A percentile compares a stretch with the other conserved stretches of the same genome.
Conservation (phyloP, 2,888 invertebrate genomes). For the Neoscelio sp. region DNA sequence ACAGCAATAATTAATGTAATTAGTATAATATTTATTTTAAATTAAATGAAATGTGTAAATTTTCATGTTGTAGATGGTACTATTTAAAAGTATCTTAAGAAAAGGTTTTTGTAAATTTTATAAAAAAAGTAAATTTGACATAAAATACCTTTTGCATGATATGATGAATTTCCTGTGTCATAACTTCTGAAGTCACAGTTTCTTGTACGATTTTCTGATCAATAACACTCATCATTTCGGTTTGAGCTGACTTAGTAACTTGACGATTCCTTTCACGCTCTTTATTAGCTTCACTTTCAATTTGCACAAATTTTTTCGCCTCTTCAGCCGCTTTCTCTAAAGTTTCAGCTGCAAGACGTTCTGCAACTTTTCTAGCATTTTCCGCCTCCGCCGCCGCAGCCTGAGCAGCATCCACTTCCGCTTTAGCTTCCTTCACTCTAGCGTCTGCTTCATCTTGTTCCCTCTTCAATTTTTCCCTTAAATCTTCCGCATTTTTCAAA, state of each 20-base stretch:
- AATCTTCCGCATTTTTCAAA: conserved; percentile 84
- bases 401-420: conserved; percentile 83
- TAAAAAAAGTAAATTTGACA: neutral
- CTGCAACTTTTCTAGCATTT: conserved; percentile 83
- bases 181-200: conserved; percentile 75
- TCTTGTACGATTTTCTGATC: conserved; percentile 72
- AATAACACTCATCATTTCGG: conserved; percentile 69
- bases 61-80: no score
- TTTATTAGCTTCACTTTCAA: conserved; percentile 69
- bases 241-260: conserved; percentile 74
- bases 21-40: no score
- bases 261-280: conserved; percentile 45
- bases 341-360: conserved; percentile 81
- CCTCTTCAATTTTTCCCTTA: conserved; percentile 82
- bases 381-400: conserved; percentile 82
- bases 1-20: no score
- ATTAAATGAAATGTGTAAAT: no score
- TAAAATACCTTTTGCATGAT: conserved; percentile 76
- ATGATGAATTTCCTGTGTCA: conserved; percentile 78
- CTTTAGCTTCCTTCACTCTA: conserved; percentile 83
- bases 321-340: conserved; percentile 79
- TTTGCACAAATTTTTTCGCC: conserved; percentile 73
- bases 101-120: no score
- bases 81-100: no score
- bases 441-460: conserved; percentile 84